phyloP scores from a whole-genome alignment of 2,797 vertebrate species.

The Bryconaethiops microstoma region DNA sequence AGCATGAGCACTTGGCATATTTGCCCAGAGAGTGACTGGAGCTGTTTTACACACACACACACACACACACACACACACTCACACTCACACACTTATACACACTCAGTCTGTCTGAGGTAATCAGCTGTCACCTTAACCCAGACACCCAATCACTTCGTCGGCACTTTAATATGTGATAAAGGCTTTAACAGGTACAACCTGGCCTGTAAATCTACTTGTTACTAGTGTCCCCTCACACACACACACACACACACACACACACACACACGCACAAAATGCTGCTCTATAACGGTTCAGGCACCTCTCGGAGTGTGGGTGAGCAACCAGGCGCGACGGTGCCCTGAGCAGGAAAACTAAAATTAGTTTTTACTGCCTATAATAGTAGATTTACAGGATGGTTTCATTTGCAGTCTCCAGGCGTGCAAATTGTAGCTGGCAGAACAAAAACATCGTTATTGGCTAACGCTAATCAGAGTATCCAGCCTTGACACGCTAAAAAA shows the following conservation, averaged over 20 bases:
- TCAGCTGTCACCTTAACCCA: slow-evolving; percentile 29
- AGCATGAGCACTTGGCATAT: neutral
- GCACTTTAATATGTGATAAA: slow-evolving; percentile 36
- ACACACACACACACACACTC: neutral
- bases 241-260: no score
- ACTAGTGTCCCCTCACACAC: neutral
- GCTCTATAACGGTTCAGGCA: slow-evolving; percentile 60
- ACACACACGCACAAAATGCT: neutral
- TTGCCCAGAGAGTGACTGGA: neutral
- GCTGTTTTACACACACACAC: neutral
- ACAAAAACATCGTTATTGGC: slow-evolving; percentile 75
- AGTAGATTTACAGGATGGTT: slow-evolving; percentile 81
- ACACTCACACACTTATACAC: neutral
- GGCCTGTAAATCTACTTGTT: slow-evolving; percentile 21
- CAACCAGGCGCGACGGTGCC: slow-evolving; percentile 75
- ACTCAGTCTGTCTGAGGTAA: neutral
- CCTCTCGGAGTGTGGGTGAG: slow-evolving; percentile 70
- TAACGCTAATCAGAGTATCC: slow-evolving; percentile 54
- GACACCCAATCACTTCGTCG: neutral
- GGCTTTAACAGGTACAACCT: slow-evolving; percentile 37
- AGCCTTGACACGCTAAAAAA: slow-evolving; percentile 11
- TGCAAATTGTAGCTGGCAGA: slow-evolving; percentile 69
- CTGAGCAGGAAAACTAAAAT: slow-evolving; percentile 84
- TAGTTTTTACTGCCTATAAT: slow-evolving; percentile 84
- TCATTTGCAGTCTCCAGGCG: slow-evolving; percentile 81